phyloP scores from a whole-genome alignment of 1,140 invertebrate species.

The Hycleus phaleratus region DNA sequence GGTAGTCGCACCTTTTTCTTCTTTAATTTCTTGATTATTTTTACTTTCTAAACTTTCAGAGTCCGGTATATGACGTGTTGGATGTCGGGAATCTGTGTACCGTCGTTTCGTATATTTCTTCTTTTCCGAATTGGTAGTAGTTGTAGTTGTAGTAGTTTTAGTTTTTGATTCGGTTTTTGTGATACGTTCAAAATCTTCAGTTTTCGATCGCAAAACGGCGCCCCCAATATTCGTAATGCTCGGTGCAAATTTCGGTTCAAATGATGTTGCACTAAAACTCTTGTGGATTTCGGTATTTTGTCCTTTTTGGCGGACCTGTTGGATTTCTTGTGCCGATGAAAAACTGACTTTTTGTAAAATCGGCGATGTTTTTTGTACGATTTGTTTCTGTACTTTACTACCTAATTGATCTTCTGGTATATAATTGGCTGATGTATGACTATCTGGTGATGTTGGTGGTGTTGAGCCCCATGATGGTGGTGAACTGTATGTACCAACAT shows the following conservation, averaged over 20 bases:
- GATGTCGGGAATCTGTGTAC: constrained; percentile 55
- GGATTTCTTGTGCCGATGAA: constrained; percentile 48
- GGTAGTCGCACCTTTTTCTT: constrained; percentile 21
- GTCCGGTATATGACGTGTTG: constrained; percentile 53
- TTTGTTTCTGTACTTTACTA: constrained; percentile 11
- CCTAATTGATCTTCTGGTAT: constrained; percentile 43
- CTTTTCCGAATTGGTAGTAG: constrained; percentile 47
- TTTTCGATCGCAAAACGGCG: constrained; percentile 57
- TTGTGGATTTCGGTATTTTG: constrained; percentile 29
- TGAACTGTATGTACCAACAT: constrained; percentile 44
- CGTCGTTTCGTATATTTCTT: constrained; percentile 56
- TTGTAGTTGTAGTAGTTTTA: constrained; percentile 34
- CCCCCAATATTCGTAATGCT: constrained; percentile 60
- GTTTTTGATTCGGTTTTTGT: constrained; percentile 30
- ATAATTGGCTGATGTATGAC: constrained; percentile 47
- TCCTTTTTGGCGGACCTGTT: constrained; percentile 36
- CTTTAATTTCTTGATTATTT: constrained; percentile 14
- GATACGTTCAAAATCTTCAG: constrained; percentile 59
- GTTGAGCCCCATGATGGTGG: constrained; percentile 54
- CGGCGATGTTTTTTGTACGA: constrained; percentile 19
- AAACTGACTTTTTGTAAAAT: constrained; percentile 52
- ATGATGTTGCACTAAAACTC: constrained; percentile 13
- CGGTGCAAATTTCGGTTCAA: constrained; percentile 43
- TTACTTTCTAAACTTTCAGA: constrained; percentile 38
- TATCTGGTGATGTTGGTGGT: constrained; percentile 50